Conservation (phyloP, 1,140 invertebrate species). For the Temnothorax nylanderi region DNA sequence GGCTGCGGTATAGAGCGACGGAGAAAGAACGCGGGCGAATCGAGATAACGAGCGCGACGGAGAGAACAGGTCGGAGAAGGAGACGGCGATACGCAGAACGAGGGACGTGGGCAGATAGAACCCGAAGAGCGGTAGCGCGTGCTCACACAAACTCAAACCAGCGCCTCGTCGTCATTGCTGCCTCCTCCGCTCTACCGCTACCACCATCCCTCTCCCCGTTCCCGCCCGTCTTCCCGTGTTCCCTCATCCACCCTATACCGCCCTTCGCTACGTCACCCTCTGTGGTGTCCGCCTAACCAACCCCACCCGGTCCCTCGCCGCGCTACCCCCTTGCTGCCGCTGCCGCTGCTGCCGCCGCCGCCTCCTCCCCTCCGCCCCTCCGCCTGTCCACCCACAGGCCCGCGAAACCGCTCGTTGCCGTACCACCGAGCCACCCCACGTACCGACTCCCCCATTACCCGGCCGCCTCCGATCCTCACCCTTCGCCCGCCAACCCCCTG, state of each 20-base stretch:
- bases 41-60: constrained; percentile 65
- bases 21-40: constrained; percentile 47
- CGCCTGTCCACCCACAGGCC: constrained; percentile 70
- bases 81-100: constrained; percentile 60
- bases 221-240: constrained; percentile 6
- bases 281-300: constrained; percentile 69
- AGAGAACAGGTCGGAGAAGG: constrained; percentile 37
- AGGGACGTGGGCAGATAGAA: constrained; percentile 70
- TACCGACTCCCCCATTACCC: constrained; percentile 67
- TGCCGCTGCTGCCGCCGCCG: constrained; percentile 49
- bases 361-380: constrained; percentile 18
- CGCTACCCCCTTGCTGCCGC: not conserved
- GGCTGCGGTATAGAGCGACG: constrained; percentile 37
- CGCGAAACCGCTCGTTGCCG: constrained; percentile 75
- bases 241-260: constrained; percentile 48
- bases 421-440: constrained; percentile 69
- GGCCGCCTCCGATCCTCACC: constrained; percentile 45
- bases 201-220: not conserved
- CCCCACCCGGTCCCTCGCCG: constrained; percentile 46
- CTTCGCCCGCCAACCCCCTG: not conserved
- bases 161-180: constrained; percentile 66
- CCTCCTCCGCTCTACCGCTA: constrained; percentile 43
- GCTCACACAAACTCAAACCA: constrained; percentile 75
- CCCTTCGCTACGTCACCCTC: constrained; percentile 57
- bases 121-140: constrained; percentile 76